These are phyloP conservation scores for Maccullochella peelii DNA, from an alignment of 2,113 vertebrate species.

Conservation along the genomic window DNA sequence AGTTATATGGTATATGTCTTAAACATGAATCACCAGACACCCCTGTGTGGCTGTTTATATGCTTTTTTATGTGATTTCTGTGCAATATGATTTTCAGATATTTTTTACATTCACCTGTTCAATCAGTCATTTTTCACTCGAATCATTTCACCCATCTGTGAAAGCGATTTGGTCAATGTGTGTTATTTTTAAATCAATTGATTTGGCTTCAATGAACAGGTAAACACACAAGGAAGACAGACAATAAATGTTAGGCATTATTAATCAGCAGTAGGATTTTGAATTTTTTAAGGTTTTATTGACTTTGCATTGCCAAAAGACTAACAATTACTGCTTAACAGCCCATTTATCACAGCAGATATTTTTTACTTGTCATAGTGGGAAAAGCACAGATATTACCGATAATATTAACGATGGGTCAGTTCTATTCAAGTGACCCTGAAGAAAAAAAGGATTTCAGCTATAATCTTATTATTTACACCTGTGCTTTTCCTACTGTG, in stretches of 20 bases:
- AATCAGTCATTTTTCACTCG: neutral
- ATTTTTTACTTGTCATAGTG: neutral
- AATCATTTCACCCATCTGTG: neutral
- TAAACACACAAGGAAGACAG: neutral
- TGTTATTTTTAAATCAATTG: neutral
- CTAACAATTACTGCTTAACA: neutral
- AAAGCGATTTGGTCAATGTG: neutral
- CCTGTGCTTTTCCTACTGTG: neutral
- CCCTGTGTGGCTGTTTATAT: neutral
- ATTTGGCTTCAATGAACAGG: neutral
- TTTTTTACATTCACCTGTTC: neutral
- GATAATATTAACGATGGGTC: neutral
- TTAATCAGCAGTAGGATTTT: neutral
- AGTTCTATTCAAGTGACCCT: neutral
- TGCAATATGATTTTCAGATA: neutral
- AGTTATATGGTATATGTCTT: neutral
- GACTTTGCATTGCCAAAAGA: neutral
- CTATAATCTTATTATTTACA: neutral
- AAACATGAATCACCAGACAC: neutral
- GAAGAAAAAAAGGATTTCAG: neutral
- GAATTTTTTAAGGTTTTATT: neutral
- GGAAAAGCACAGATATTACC: neutral
- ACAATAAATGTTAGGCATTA: neutral
- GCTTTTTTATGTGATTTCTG: neutral
- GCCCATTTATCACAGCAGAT: neutral